These are phyloP conservation scores for Struthidea cinerea DNA, from an alignment of 2,113 vertebrate genomes.

Conservation along the genomic window DNA sequence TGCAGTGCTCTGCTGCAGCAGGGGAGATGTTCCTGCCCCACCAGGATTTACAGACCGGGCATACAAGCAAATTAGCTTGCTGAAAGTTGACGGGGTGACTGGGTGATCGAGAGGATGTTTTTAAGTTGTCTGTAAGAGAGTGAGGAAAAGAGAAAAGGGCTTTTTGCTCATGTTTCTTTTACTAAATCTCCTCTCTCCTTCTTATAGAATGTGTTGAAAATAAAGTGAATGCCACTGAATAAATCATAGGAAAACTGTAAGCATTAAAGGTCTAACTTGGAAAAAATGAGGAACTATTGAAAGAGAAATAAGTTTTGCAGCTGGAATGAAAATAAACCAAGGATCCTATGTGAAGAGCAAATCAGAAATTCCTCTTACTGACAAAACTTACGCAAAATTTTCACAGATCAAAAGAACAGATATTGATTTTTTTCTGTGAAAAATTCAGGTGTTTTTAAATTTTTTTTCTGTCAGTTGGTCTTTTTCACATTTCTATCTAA, in stretches of 20 bases:
- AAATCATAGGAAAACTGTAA: neutral
- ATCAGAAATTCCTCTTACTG: neutral
- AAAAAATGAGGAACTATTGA: neutral
- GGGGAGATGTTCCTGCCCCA: neutral
- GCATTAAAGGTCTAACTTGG: neutral
- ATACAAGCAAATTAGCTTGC: rapidly evolving
- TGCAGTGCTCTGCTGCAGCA: neutral
- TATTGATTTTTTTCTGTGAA: neutral
- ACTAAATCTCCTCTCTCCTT: neutral
- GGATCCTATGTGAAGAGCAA: neutral
- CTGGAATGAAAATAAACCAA: neutral
- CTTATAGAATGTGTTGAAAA: neutral
- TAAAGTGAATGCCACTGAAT: neutral
- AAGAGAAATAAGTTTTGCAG: neutral
- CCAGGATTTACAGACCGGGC: neutral
- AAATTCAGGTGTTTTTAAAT: neutral
- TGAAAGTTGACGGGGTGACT: neutral
- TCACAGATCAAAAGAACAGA: neutral
- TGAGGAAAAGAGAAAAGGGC: neutral
- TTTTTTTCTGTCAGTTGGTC: neutral
- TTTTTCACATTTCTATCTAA: neutral
- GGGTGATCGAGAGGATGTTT: neutral
- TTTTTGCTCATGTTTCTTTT: neutral
- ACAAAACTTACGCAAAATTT: neutral
- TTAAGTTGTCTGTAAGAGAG: neutral